Conservation (phyloP, 1,140 invertebrate species). For the Pteromalus puparum region DNA sequence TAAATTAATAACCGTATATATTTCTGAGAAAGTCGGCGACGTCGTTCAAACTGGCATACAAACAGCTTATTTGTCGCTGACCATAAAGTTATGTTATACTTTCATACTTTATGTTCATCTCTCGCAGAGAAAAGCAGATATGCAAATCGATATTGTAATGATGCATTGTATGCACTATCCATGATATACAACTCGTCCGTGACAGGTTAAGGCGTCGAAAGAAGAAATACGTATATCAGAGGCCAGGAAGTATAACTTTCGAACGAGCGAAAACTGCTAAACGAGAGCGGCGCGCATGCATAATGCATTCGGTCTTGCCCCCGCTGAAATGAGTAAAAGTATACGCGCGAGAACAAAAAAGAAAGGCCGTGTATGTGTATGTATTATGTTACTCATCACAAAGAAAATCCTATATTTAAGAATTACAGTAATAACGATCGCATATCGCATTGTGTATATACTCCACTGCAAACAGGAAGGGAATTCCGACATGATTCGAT, state of each 20-base stretch:
- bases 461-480: background rate
- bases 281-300: conserved; percentile 29
- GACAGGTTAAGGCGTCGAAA: conserved; percentile 20
- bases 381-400: too few relatives aligned
- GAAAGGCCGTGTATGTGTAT: background rate
- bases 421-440: too few relatives aligned
- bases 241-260: conserved; percentile 9
- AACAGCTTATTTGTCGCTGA: conserved; percentile 1
- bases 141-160: conserved; percentile 39
- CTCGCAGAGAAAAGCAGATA: background rate
- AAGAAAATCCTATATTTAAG: too few relatives aligned
- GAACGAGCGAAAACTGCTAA: conserved; percentile 16
- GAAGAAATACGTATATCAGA: conserved; percentile 22
- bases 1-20: too few relatives aligned
- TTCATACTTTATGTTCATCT: background rate
- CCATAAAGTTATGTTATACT: conserved; percentile 1
- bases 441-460: too few relatives aligned
- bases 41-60: background rate
- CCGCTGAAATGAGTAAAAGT: background rate
- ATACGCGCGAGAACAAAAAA: background rate
- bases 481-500: background rate
- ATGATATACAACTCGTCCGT: conserved; percentile 25
- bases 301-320: conserved; percentile 50
- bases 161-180: conserved; percentile 21
- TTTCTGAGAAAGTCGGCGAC: background rate